Base-by-base conservation (phyloP, 2,888 invertebrate genomes). In the Danaus chrysippus region DNA sequence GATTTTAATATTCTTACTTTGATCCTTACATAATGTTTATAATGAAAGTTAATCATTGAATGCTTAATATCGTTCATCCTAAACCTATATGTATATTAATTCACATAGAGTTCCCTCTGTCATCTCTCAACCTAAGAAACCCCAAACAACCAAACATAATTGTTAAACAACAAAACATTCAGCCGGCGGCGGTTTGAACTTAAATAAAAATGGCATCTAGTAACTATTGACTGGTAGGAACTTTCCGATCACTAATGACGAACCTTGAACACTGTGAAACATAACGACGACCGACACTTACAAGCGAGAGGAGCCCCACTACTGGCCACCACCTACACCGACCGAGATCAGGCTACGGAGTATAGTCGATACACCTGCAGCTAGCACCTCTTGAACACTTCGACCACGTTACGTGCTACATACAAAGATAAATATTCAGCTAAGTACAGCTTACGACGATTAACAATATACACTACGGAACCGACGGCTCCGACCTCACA, bases 171-270 rank as follows among this genome's bases (percentile, higher is more conserved):
- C 83, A 84, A 81, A 69, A 65, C 62, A 68, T 70, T 75, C 71
- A 75, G 76, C 77, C 75, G 71, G 75, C 67, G 74, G 67, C 13
- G 75, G 79, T 81, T 82, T 57, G 73, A 73, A 74, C 62, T 67
- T 67, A 64, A 64, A 64, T 54, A 66, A 64, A 62, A 84, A 88
- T 87, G 89, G 88, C 88, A 87, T 84, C 84, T 83, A 82, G 73
- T 79, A 78, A 76, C 81, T 82, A 82, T 80, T 78, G 81, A 82
- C 78, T 82, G 76, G 81, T 87, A 89, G 89, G 89, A 89, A 89
- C 89, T 87, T 84, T 86, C 75, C 81, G 81, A 71, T 73, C 68
- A 71, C 69, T 82, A 82, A 83, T 83, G 62, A 64, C 67, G 62
- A 68, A 67, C 62, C 61, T 66, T 60, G 59, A 61, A 64, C 41